A percentile compares a stretch with the other conserved stretches of the same genome.
Conservation (phyloP, 2,888 invertebrate species). For the Homarus gammarus region DNA sequence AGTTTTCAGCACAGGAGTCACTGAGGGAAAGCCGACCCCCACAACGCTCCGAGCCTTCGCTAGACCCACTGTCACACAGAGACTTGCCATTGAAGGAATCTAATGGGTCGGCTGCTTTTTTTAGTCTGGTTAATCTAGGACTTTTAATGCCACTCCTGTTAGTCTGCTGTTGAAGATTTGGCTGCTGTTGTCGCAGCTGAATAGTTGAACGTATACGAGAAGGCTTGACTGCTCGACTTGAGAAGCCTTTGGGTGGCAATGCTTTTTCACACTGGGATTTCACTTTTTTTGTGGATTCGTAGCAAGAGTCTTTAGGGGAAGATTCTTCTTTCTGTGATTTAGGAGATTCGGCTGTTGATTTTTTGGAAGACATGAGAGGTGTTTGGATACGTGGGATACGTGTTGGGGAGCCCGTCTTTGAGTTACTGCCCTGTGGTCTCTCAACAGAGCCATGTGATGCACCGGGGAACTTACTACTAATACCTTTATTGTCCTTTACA, state of each 20-base stretch:
- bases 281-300: slow-evolving; percentile 40
- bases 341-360: slow-evolving; percentile 58
- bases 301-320: slow-evolving; percentile 37
- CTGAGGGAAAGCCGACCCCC: slow-evolving; percentile 72
- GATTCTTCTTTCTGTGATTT: slow-evolving; percentile 41
- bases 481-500: slow-evolving; percentile 49
- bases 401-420: slow-evolving; percentile 63
- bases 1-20: slow-evolving; percentile 74
- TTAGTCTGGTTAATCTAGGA: slow-evolving; percentile 56
- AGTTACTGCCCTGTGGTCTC: slow-evolving; percentile 36
- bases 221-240: slow-evolving; percentile 55
- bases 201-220: slow-evolving; percentile 53
- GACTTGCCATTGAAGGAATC: slow-evolving; percentile 58
- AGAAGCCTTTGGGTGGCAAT: slow-evolving; percentile 65
- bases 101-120: slow-evolving; percentile 62
- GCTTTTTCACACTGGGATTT: slow-evolving; percentile 62
- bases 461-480: slow-evolving; percentile 29
- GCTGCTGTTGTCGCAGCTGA: slow-evolving; percentile 49
- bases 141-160: slow-evolving; percentile 45
- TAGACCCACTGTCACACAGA: slow-evolving; percentile 73
- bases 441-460: slow-evolving; percentile 27
- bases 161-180: slow-evolving; percentile 43
- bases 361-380: slow-evolving; percentile 64
- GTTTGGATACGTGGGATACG: slow-evolving; percentile 71
- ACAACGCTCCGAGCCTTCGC: slow-evolving; percentile 70